Evolutionary conservation across 2,797 vertebrate genomes (phyloP).

Genomic region (Triplophysa bombifrons): DNA sequence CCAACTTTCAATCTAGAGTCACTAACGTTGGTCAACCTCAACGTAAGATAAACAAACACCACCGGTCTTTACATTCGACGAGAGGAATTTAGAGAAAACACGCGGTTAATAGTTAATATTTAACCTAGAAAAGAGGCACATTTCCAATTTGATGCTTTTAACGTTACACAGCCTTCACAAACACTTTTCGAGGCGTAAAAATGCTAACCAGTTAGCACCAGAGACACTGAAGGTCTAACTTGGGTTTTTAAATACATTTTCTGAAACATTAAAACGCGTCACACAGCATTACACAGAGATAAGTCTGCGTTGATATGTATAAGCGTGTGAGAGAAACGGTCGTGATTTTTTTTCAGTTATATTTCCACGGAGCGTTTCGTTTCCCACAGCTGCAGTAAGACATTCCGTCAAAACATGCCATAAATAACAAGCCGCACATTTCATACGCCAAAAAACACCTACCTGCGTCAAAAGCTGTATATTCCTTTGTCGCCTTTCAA

Average conservation of each 20-base stretch:
- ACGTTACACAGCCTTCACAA: conserved; percentile 6
- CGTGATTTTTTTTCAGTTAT: conserved; percentile 12
- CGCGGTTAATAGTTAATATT: too few relatives aligned
- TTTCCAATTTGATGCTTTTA: background rate
- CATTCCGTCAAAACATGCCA: conserved; percentile 6
- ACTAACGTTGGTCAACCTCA: background rate
- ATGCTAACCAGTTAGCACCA: conserved; percentile 38
- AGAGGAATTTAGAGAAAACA: background rate
- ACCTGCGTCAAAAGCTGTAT: conserved; percentile 75
- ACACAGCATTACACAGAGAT: background rate
- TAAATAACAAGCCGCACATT: background rate
- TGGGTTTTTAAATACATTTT: background rate
- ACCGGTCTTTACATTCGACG: background rate
- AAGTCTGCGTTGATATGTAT: background rate
- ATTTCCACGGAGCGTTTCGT: background rate
- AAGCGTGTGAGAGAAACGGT: background rate
- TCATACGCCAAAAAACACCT: conserved; percentile 59
- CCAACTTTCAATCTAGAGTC: conserved; percentile 1
- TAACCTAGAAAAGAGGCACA: background rate
- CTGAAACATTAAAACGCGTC: background rate
- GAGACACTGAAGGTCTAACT: background rate
- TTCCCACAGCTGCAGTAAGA: conserved; percentile 26
- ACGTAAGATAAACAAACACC: background rate
- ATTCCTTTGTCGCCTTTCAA: conserved; percentile 67
- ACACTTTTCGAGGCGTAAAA: conserved; percentile 25